Base-by-base conservation (phyloP, 1,140 invertebrate genomes). In the Zaprionus tsacasi region DNA sequence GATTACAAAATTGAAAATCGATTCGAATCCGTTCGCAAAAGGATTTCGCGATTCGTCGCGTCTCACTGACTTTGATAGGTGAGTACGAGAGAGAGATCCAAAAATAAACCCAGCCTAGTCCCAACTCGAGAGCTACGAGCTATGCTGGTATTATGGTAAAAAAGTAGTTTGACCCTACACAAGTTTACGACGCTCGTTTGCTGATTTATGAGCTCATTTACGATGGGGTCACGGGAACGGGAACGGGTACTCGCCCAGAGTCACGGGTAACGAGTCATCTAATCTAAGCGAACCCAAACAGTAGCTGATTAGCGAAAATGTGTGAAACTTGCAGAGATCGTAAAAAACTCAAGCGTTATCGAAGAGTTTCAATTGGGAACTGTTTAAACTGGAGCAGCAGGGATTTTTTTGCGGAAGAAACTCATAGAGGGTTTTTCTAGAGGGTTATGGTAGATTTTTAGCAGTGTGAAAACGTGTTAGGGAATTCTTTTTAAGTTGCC, bases 11-110 rank as follows among this genome's bases (percentile, higher is more conserved):
- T 93, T 98, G 92, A 98, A 98, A 95, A 98, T 98, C 92, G 97
- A 98, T 95, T 98, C 97, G 93, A 98, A 98, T 94, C 98, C 98
- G 76, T 99, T 99, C 93, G 98, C 98, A 35, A 99, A 99, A 94
- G 98, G 98, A 79, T 99, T 99, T 93, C 95, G 98, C 70, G 98
- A 98, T 94, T 99, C 98, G 68, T 98, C 98, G 55, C 95, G 98
- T 91, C 95, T 99, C 75, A 98, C 97, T 71, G 98, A 99, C 93
- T 97, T 98, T 93, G 97, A 98, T 97, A 95, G 91, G 91, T 92
- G 58, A 89, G 91, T 81, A n/a, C n/a, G n/a, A n/a, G 17, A 25
- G 7, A 40, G 21, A 21, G 21, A 21, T 21, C 1, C 21, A 21
- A 21, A 21, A 21, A 21, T 2, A 21, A 21, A 21, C 21, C n/a